phyloP scores from a whole-genome alignment of 92 coral and sea anemone genomes.

The Muricea muricata region DNA sequence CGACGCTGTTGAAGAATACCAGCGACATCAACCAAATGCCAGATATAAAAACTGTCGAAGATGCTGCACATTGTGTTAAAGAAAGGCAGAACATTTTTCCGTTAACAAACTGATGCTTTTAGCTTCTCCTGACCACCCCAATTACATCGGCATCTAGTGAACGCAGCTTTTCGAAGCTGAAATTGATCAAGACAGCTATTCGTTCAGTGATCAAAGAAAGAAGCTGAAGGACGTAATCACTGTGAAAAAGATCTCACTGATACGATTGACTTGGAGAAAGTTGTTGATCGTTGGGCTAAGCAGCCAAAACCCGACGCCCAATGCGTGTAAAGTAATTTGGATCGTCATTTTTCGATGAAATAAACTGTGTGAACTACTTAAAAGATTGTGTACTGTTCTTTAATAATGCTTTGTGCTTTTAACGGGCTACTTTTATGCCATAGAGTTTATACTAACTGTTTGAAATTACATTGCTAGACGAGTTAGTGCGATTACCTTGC shows the following conservation, averaged over 20 bases:
- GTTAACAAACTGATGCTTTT: slow-evolving; percentile 8
- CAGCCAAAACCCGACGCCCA: slow-evolving; percentile 14
- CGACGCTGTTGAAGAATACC: slow-evolving; percentile 9
- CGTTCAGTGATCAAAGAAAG: slow-evolving; percentile 31
- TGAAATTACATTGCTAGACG: no score
- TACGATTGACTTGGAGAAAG: slow-evolving; percentile 8
- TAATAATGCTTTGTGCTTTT: no score
- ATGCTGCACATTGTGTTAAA: slow-evolving; percentile 23
- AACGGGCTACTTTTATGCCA: no score
- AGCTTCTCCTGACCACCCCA: slow-evolving; percentile 22
- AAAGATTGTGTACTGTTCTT: neutral
- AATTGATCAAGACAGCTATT: slow-evolving; percentile 21
- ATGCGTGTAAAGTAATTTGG: neutral
- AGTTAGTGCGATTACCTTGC: no score
- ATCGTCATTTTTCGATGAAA: neutral
- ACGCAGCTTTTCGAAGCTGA: slow-evolving; percentile 24
- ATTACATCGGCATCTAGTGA: slow-evolving; percentile 33
- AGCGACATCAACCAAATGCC: slow-evolving; percentile 29
- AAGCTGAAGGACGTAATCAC: slow-evolving; percentile 15
- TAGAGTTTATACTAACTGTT: no score
- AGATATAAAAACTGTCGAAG: slow-evolving; percentile 14
- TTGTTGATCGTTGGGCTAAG: slow-evolving; percentile 36
- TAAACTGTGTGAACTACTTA: neutral
- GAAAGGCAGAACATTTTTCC: slow-evolving; percentile 2
- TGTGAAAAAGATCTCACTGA: slow-evolving; percentile 19